Percentiles rank a stretch among this genome's conserved stretches.
Conservation (phyloP, 1,140 invertebrate species). For the Mizuhopecten yessoensis region DNA sequence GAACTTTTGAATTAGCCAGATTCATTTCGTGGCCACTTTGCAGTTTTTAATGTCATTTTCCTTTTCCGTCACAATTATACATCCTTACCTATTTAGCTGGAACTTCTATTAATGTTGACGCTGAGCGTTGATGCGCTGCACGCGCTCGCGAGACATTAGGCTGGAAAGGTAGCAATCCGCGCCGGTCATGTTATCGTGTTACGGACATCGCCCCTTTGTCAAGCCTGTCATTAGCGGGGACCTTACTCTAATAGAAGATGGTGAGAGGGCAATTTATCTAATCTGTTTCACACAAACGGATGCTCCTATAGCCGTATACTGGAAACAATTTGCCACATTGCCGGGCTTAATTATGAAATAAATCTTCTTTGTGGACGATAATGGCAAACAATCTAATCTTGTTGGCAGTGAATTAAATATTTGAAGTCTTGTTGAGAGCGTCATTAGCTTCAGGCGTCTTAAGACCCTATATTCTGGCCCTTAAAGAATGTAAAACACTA, state of each 20-base stretch:
- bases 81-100: constrained; percentile 16
- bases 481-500: constrained; percentile 50
- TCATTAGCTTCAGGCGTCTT: constrained; percentile 60
- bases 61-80: background rate
- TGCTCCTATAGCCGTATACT: constrained; percentile 63
- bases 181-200: constrained; percentile 8
- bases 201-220: constrained; percentile 36
- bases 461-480: background rate
- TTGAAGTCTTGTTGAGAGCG: constrained; percentile 70
- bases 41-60: constrained; percentile 13
- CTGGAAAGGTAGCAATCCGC: background rate
- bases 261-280: constrained; percentile 68
- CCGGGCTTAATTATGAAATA: constrained; percentile 75
- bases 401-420: constrained; percentile 72
- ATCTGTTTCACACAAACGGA: constrained; percentile 63
- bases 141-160: background rate
- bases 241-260: background rate
- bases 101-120: constrained; percentile 16
- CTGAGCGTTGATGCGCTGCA: constrained; percentile 36
- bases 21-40: constrained; percentile 23
- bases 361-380: constrained; percentile 72
- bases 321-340: constrained; percentile 72
- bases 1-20: background rate
- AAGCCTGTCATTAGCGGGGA: constrained; percentile 37
- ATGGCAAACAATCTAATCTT: constrained; percentile 75